Percentiles rank a stretch among this genome's conserved stretches.
Conservation (phyloP, 2,888 invertebrate species). For the Drosophila prostipennis region DNA sequence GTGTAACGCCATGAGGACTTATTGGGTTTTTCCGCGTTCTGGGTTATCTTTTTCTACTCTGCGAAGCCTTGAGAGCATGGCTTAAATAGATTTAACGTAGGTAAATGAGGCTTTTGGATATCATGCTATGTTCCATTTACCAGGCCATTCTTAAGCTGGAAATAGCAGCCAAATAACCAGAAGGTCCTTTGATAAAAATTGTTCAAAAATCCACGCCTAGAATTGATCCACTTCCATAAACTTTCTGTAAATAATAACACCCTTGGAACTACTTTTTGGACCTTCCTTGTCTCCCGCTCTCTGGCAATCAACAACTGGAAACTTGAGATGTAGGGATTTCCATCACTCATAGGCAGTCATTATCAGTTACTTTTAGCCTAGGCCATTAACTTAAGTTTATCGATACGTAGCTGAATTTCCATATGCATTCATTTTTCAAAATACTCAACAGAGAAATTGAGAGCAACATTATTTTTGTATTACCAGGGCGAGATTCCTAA, state of each 20-base stretch:
- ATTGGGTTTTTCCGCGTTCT: constrained; percentile 33
- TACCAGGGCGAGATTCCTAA: constrained; percentile 39
- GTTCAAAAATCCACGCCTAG: neutral
- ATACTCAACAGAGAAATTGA: constrained; percentile 14
- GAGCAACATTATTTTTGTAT: constrained; percentile 38
- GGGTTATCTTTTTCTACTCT: constrained; percentile 47
- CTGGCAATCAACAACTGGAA: neutral
- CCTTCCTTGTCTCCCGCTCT: constrained; percentile 3
- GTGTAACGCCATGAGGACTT: constrained; percentile 20
- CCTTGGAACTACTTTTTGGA: neutral
- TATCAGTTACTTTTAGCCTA: constrained; percentile 53
- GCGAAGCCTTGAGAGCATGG: constrained; percentile 66
- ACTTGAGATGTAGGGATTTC: constrained; percentile 7
- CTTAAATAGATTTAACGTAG: constrained; percentile 74
- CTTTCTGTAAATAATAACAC: constrained; percentile 33
- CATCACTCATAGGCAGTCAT: constrained; percentile 62
- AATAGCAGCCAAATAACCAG: neutral
- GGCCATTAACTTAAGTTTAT: constrained; percentile 41
- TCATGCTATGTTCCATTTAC: constrained; percentile 1
- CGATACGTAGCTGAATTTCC: constrained; percentile 49
- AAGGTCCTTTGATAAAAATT: neutral
- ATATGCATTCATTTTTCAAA: constrained; percentile 31
- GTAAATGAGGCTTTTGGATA: constrained; percentile 39
- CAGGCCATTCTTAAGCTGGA: neutral
- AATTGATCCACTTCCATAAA: constrained; percentile 17